These are phyloP conservation scores for Cerceris rybyensis DNA, from an alignment of 2,888 invertebrate genomes.

Conservation along the genomic window DNA sequence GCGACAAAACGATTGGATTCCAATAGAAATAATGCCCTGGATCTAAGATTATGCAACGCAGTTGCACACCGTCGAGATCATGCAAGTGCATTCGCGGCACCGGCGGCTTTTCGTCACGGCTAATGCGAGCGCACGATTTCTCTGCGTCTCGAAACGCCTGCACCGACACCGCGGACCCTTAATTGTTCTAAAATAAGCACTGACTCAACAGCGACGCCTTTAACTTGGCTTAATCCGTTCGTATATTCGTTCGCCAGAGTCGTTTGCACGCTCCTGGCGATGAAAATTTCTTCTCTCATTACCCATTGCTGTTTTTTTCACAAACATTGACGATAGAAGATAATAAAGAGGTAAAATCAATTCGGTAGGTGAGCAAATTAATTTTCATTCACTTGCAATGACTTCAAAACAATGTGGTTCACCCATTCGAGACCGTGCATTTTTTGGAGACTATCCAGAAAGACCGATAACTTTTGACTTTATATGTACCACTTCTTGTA, in stretches of 20 bases:
- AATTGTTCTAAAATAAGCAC: conserved; percentile 72
- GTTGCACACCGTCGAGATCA: background rate
- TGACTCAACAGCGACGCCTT: conserved; percentile 65
- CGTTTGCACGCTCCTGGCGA: background rate
- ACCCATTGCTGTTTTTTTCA: too few species aligned
- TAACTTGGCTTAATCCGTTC: conserved; percentile 62
- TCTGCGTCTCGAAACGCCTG: conserved; percentile 26
- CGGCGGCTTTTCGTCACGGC: conserved; percentile 47
- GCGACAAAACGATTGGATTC: conserved; percentile 26
- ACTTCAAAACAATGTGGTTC: too few species aligned
- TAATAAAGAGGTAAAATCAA: too few species aligned
- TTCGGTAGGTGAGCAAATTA: too few species aligned
- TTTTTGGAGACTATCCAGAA: too few species aligned
- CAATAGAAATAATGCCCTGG: conserved; percentile 25
- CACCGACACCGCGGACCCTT: conserved; percentile 49
- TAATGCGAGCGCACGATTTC: conserved; percentile 32
- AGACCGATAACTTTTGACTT: too few species aligned
- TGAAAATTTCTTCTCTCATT: too few species aligned
- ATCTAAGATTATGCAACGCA: conserved; percentile 42
- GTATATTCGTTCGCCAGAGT: conserved; percentile 43
- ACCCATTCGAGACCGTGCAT: too few species aligned
- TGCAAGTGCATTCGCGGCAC: background rate
- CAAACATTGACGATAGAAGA: too few species aligned
- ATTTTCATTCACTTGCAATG: too few species aligned
- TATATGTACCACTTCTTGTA: too few species aligned